Evolutionary conservation across 2,888 invertebrate genomes (phyloP).

Genomic region (Neuroscelio doddi): DNA sequence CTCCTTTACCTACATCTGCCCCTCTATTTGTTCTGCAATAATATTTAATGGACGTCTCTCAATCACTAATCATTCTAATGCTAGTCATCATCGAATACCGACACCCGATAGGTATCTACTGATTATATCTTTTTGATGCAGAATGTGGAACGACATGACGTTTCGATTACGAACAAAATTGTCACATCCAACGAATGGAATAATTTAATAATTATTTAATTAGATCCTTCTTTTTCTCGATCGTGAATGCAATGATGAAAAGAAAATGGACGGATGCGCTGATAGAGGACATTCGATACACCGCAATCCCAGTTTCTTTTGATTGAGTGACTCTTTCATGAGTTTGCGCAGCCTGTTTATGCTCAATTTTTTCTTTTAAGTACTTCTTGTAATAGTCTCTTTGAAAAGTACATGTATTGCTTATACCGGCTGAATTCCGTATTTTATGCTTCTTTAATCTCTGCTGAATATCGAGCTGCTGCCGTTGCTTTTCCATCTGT

Average conservation of each 20-base stretch:
- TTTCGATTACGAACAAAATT: neutral
- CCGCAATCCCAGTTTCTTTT: neutral
- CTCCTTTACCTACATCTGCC: slow-evolving; percentile 15
- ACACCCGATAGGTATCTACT: slow-evolving; percentile 27
- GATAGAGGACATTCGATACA: neutral
- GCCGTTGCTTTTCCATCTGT: neutral
- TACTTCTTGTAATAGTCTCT: neutral
- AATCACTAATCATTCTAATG: slow-evolving; percentile 30
- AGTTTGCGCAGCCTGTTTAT: neutral
- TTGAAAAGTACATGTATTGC: neutral
- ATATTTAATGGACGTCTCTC: slow-evolving; percentile 24
- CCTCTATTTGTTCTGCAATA: slow-evolving; percentile 27
- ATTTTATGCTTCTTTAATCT: slow-evolving; percentile 7
- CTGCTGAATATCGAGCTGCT: slow-evolving; percentile 1
- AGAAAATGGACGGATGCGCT: neutral
- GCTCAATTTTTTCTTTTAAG: slow-evolving; percentile 3
- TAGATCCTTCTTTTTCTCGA: neutral
- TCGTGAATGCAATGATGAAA: neutral
- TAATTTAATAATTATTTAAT: neutral
- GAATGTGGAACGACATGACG: slow-evolving; percentile 25
- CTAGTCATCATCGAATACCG: slow-evolving; percentile 36
- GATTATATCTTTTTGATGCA: slow-evolving; percentile 20
- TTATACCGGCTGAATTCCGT: neutral
- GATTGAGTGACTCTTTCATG: neutral
- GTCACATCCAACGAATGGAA: too few species aligned